Percentiles rank a stretch among this genome's conserved stretches.
These are phyloP conservation scores for Oncorhynchus tshawytscha DNA, from an alignment of 2,113 vertebrate species.

Conservation along the genomic window DNA sequence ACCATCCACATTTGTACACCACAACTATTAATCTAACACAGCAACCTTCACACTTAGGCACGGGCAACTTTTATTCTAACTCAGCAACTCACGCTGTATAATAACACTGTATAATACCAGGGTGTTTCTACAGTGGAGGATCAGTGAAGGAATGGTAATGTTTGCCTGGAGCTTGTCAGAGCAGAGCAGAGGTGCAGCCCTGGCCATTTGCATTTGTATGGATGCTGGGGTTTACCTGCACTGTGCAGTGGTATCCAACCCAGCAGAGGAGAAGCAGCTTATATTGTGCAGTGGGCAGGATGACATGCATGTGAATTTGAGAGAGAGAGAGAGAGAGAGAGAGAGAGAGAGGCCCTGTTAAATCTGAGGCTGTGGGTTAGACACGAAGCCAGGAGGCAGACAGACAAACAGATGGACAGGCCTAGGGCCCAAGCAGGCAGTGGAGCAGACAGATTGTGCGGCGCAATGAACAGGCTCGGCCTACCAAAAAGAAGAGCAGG, in stretches of 20 bases:
- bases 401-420: conserved; percentile 76
- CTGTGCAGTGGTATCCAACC: conserved; percentile 13
- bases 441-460: conserved; percentile 74
- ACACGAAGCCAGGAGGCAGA: conserved; percentile 68
- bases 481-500: conserved; percentile 64
- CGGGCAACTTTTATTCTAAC: conserved; percentile 30
- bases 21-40: conserved; percentile 40
- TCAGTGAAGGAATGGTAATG: conserved; percentile 30
- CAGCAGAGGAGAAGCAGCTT: conserved; percentile 37
- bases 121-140: conserved; percentile 20
- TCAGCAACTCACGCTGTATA: conserved; percentile 30
- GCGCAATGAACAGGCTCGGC: conserved; percentile 66
- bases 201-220: conserved; percentile 54
- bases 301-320: conserved; percentile 66
- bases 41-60: conserved; percentile 8
- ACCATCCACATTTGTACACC: neutral
- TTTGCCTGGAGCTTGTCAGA: conserved; percentile 52
- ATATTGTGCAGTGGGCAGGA: conserved; percentile 63
- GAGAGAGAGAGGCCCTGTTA: conserved; percentile 40
- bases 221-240: conserved; percentile 44
- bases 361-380: conserved; percentile 63
- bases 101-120: neutral
- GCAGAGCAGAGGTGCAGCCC: conserved; percentile 12
- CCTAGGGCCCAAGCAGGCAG: conserved; percentile 71
- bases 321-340: too few species aligned